Conservation (phyloP, 2,113 vertebrate species). For the Cettia cetti region DNA sequence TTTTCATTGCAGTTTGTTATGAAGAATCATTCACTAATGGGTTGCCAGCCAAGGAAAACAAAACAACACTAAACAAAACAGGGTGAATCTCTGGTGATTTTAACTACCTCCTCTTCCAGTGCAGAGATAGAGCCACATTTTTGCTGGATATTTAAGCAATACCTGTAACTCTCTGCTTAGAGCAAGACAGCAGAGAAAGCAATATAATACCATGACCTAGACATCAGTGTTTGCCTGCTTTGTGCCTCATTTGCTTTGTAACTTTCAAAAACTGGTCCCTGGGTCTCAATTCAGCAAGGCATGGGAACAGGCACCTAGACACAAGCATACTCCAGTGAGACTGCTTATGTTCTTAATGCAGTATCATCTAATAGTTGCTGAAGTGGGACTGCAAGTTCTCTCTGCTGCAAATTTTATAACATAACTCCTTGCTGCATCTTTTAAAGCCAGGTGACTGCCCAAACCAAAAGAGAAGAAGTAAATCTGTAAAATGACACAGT, state of each 20-base stretch:
- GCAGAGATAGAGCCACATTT: background rate
- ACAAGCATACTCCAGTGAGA: background rate
- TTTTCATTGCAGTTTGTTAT: background rate
- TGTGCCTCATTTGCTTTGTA: background rate
- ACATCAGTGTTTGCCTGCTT: accelerated
- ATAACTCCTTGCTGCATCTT: background rate
- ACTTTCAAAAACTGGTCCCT: background rate
- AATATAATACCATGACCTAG: background rate
- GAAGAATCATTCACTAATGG: background rate
- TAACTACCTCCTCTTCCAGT: background rate
- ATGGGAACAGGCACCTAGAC: background rate
- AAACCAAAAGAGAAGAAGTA: background rate
- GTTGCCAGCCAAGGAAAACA: background rate
- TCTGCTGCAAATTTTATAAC: background rate
- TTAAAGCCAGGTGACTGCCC: background rate
- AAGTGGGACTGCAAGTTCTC: background rate
- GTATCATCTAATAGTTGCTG: background rate
- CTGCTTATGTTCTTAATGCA: background rate
- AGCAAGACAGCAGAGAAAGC: background rate
- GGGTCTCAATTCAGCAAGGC: background rate
- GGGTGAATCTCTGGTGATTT: background rate
- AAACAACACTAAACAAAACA: background rate
- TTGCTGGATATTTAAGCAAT: background rate
- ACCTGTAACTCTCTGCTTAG: background rate
- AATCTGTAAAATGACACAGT: background rate